Conservation (phyloP, 2,888 invertebrate genomes). For the Aleiodes leptofemur region DNA sequence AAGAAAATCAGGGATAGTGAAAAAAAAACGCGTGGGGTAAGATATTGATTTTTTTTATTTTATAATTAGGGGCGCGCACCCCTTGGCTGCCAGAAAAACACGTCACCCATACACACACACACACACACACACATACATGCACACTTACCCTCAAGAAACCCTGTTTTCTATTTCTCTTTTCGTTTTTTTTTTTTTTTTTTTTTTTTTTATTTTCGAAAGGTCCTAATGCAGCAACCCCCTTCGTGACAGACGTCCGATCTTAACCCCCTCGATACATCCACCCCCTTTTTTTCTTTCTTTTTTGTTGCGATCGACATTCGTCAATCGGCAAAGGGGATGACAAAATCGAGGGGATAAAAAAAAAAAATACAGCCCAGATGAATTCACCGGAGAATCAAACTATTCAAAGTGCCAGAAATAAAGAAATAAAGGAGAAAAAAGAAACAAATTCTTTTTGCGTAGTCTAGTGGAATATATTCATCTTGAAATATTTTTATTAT, state of each 20-base stretch:
- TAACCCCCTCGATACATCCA: slow-evolving; percentile 22
- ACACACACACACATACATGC: background rate
- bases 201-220: background rate
- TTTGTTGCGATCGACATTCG: slow-evolving; percentile 47
- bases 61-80: slow-evolving; percentile 75
- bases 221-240: slow-evolving; percentile 21
- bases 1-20: slow-evolving; percentile 46
- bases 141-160: slow-evolving; percentile 22
- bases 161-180: slow-evolving; percentile 1
- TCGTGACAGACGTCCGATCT: slow-evolving; percentile 53
- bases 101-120: slow-evolving; percentile 64
- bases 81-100: slow-evolving; percentile 73
- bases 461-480: slow-evolving; percentile 41
- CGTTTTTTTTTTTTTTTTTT: background rate
- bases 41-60: slow-evolving; percentile 76
- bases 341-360: slow-evolving; percentile 39
- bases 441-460: background rate
- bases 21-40: slow-evolving; percentile 66
- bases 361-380: slow-evolving; percentile 33
- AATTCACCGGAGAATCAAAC: slow-evolving; percentile 1
- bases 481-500: slow-evolving; percentile 48
- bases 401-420: background rate
- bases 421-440: background rate
- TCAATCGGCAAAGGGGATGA: slow-evolving; percentile 42
- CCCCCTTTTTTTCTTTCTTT: slow-evolving; percentile 33